Conservation (phyloP, 2,797 vertebrate species). For the Okamejei kenojei region DNA sequence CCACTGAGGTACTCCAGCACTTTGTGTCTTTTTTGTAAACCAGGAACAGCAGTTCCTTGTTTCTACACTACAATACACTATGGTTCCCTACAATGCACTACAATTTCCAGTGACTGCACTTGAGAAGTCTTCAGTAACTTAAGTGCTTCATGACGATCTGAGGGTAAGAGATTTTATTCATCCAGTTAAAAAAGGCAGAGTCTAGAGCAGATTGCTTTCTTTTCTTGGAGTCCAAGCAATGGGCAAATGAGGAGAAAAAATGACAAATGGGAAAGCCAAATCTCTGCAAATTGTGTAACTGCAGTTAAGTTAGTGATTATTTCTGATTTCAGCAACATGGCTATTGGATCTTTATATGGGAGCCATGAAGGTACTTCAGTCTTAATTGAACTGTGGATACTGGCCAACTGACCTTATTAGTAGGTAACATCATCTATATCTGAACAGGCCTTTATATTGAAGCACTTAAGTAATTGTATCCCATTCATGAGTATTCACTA, state of each 20-base stretch:
- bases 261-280: neutral
- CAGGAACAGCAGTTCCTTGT: too few species aligned
- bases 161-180: too few species aligned
- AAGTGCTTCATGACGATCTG: too few species aligned
- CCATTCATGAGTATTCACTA: constrained; percentile 42
- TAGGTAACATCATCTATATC: constrained; percentile 8
- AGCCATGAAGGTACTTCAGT: neutral
- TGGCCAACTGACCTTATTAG: neutral
- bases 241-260: neutral
- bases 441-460: constrained; percentile 27
- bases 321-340: neutral
- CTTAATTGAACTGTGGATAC: neutral
- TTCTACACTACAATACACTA: too few species aligned
- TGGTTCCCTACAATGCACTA: too few species aligned
- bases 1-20: too few species aligned
- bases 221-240: too few species aligned
- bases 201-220: neutral
- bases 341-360: neutral
- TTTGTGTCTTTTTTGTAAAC: too few species aligned
- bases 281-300: neutral
- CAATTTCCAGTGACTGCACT: too few species aligned
- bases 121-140: too few species aligned
- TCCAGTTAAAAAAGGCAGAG: neutral
- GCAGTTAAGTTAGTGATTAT: neutral
- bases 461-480: constrained; percentile 39